These are phyloP conservation scores for Drepana falcataria DNA, from an alignment of 2,888 invertebrate species.

Conservation along the genomic window DNA sequence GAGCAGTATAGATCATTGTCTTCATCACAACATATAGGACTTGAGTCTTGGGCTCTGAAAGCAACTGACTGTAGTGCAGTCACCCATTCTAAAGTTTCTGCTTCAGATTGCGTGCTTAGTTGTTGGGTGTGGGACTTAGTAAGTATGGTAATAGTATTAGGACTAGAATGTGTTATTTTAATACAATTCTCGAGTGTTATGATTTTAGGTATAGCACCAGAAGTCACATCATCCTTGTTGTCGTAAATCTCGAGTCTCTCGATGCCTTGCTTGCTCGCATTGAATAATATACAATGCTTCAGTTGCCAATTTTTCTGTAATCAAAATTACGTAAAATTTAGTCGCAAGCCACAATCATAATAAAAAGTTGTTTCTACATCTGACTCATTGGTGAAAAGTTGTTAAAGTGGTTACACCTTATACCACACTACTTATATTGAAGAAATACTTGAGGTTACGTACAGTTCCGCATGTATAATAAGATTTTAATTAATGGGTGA, in stretches of 20 bases:
- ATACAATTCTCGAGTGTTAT: constrained; percentile 92
- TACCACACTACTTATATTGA: no score
- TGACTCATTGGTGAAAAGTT: constrained; percentile 7
- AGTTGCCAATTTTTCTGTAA: constrained; percentile 91
- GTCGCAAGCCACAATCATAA: constrained; percentile 21
- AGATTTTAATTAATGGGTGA: background rate
- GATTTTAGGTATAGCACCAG: constrained; percentile 83
- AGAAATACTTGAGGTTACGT: background rate
- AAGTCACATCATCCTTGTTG: constrained; percentile 83
- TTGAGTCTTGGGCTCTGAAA: constrained; percentile 83
- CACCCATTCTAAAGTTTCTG: constrained; percentile 87
- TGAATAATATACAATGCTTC: constrained; percentile 87
- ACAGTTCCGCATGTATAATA: background rate
- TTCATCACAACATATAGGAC: constrained; percentile 84
- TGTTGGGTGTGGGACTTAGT: constrained; percentile 86
- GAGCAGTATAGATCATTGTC: constrained; percentile 94
- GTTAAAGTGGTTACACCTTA: constrained; percentile 9
- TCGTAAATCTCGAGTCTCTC: constrained; percentile 92
- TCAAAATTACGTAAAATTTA: background rate
- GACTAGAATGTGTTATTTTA: constrained; percentile 85
- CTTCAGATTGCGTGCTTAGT: constrained; percentile 79
- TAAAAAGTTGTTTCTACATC: constrained; percentile 8
- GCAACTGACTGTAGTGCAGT: constrained; percentile 88
- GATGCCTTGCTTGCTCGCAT: constrained; percentile 90
- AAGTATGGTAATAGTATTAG: constrained; percentile 83